Conservation (phyloP, 2,113 vertebrate species). For the Psettodes erumei region DNA sequence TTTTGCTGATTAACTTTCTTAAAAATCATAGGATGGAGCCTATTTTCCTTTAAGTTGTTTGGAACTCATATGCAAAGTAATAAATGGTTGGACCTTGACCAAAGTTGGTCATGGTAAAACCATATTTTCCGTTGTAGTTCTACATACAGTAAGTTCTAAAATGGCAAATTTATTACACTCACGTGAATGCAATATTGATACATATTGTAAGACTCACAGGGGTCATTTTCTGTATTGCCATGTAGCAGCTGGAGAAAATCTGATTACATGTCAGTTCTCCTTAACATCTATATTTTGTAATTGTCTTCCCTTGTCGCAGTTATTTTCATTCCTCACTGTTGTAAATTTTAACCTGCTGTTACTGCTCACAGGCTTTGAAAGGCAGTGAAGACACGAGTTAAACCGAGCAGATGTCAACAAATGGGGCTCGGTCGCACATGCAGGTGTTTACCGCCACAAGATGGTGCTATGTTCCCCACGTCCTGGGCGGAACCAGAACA, state of each 20-base stretch:
- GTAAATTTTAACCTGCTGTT: neutral
- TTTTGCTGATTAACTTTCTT: too few species aligned
- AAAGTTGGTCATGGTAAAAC: too few species aligned
- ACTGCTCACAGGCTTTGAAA: neutral
- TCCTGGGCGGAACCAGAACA: neutral
- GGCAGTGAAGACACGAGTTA: neutral
- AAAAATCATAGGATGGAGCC: neutral
- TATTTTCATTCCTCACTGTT: neutral
- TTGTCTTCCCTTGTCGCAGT: neutral
- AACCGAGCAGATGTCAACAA: neutral
- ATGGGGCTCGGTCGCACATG: too few species aligned
- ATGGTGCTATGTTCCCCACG: conserved; percentile 12
- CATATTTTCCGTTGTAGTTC: too few species aligned
- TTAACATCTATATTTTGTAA: neutral
- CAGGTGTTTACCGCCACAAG: conserved; percentile 23
- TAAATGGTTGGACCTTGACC: neutral
- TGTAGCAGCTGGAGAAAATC: neutral
- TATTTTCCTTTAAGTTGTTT: neutral
- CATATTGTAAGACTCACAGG: neutral
- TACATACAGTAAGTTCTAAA: too few species aligned
- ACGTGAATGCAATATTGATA: neutral
- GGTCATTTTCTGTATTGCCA: neutral
- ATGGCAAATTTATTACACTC: neutral
- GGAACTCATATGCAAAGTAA: neutral
- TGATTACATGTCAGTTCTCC: neutral